These are phyloP conservation scores for Saguinus imperator DNA, from an alignment of 2,113 vertebrate genomes.

Conservation along the genomic window DNA sequence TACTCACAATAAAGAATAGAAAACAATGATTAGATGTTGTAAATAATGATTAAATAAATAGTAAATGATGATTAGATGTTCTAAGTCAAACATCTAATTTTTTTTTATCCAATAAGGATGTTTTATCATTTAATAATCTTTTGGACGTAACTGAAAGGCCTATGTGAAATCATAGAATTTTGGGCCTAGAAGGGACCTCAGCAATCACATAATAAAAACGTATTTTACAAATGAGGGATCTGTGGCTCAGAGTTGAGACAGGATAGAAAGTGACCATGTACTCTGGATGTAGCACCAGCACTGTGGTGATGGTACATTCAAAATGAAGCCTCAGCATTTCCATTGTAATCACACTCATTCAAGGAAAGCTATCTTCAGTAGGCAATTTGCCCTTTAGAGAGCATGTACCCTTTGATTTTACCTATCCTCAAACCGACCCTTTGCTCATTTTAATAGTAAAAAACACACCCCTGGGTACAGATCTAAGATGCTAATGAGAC, in stretches of 20 bases:
- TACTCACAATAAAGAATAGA: conserved; percentile 1
- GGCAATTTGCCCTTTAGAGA: no score
- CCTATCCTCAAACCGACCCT: no score
- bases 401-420: no score
- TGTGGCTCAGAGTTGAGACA: not conserved
- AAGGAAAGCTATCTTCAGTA: no score
- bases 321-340: no score
- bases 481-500: no score
- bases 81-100: not conserved
- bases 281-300: no score
- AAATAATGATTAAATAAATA: not conserved
- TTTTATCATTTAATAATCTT: conserved; percentile 43
- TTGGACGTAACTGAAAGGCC: not conserved
- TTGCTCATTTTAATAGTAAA: no score
- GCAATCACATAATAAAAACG: not conserved
- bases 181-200: not conserved
- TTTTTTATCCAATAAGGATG: not conserved
- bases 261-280: no score
- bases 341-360: no score
- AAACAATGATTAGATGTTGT: not conserved
- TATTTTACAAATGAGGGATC: conserved; percentile 13
- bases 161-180: not conserved
- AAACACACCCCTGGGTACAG: no score
- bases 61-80: not conserved
- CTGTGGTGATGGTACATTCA: no score